Conservation (phyloP, 2,888 invertebrate genomes). For the Scaptodrosophila latifasciaeformis region DNA sequence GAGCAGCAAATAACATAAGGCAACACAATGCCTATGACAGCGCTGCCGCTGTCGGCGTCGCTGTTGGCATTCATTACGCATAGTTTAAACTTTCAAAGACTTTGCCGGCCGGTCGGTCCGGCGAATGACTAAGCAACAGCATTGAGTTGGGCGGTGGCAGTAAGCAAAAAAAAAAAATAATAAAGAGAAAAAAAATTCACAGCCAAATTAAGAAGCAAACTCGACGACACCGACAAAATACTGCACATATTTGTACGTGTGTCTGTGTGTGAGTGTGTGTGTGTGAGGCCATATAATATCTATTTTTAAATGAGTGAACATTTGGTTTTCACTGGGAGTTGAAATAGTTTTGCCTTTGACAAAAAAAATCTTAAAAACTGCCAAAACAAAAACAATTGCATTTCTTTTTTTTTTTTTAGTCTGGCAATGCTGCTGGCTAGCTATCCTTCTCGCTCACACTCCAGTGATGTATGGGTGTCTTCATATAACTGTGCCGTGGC, state of each 20-base stretch:
- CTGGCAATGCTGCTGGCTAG: too few relatives aligned
- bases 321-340: too few relatives aligned
- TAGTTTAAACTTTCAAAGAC: too few relatives aligned
- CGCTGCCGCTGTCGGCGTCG: background rate
- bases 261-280: too few relatives aligned
- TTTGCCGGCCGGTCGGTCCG: background rate
- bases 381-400: background rate
- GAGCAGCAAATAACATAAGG: background rate
- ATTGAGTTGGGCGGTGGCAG: constrained; percentile 24
- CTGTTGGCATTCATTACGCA: background rate
- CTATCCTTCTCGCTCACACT: too few relatives aligned
- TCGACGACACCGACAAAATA: constrained; percentile 5
- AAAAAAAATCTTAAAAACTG: too few relatives aligned
- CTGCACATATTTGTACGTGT: background rate
- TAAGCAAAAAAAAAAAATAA: constrained; percentile 6
- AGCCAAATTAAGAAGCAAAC: constrained; percentile 53
- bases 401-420: too few relatives aligned
- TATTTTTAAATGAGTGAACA: constrained; percentile 30
- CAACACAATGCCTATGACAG: background rate
- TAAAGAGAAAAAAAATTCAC: constrained; percentile 40
- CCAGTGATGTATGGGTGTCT: too few relatives aligned
- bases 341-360: too few relatives aligned
- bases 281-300: constrained; percentile 42
- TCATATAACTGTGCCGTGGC: constrained; percentile 26
- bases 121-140: constrained; percentile 23